Evolutionary conservation across 2,113 vertebrate species (phyloP).

Genomic region (Hippocampus guttulatus): DNA sequence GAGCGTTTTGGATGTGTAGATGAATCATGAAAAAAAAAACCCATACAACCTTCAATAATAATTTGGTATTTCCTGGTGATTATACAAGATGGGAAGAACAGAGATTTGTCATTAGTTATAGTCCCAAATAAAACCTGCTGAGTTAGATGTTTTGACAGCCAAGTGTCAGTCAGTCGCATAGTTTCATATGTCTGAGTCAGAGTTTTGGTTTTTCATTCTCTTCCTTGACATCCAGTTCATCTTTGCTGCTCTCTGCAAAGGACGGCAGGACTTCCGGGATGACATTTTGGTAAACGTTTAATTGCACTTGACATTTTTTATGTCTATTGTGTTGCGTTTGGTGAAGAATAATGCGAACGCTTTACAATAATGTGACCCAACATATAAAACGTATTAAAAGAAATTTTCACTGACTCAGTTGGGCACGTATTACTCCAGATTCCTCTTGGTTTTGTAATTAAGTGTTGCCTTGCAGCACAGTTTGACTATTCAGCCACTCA

Average conservation of each 20-base stretch:
- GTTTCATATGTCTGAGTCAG: not conserved
- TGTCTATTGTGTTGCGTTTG: not conserved
- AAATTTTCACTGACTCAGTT: too few species aligned
- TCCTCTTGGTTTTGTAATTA: too few species aligned
- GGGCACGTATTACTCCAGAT: too few species aligned
- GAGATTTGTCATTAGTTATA: not conserved
- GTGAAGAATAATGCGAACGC: too few species aligned
- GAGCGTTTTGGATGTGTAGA: not conserved
- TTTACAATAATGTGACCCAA: too few species aligned
- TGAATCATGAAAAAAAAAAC: not conserved
- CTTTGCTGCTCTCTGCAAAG: not conserved
- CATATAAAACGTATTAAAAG: too few species aligned
- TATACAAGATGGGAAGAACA: slow-evolving; percentile 1
- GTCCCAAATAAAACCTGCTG: not conserved
- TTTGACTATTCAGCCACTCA: too few species aligned
- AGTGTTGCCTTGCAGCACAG: too few species aligned
- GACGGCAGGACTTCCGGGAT: not conserved
- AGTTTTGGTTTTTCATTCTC: not conserved
- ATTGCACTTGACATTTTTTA: too few species aligned
- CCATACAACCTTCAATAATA: not conserved
- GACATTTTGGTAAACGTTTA: not conserved
- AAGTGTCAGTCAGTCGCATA: not conserved
- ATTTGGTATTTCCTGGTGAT: not conserved
- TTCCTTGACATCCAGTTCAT: not conserved
- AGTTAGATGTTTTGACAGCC: not conserved